Evolutionary conservation across 2,113 vertebrate genomes (phyloP).

Genomic region (Heterotis niloticus): DNA sequence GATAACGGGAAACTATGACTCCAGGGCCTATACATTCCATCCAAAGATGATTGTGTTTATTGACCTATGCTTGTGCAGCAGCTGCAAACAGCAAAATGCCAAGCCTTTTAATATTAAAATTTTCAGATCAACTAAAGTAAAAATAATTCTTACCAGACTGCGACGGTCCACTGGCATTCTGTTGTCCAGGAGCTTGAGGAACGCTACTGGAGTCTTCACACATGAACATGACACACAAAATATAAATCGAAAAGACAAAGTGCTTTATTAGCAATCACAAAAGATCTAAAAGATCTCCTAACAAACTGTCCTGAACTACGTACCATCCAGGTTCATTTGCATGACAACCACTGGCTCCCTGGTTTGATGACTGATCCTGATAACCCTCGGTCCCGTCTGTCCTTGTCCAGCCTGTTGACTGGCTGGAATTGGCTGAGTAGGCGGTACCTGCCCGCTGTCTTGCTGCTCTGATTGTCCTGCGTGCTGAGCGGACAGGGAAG

Average conservation of each 20-base stretch:
- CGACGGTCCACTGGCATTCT: background rate
- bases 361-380: conserved; percentile 86
- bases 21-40: background rate
- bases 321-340: conserved; percentile 88
- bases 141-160: conserved; percentile 16
- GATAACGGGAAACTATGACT: background rate
- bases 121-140: background rate
- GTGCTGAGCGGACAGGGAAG: conserved; percentile 50
- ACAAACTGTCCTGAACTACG: background rate
- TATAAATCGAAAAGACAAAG: background rate
- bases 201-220: conserved; percentile 16
- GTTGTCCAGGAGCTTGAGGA: conserved; percentile 17
- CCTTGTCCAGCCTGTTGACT: conserved; percentile 61
- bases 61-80: background rate
- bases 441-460: conserved; percentile 62
- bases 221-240: background rate
- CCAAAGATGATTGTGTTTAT: background rate
- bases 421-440: conserved; percentile 60
- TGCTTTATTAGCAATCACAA: background rate
- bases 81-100: too few species aligned
- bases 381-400: conserved; percentile 70
- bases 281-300: background rate
- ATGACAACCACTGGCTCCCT: conserved; percentile 89
- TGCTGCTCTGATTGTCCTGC: conserved; percentile 59
- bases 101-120: too few species aligned